Base-by-base conservation (phyloP, 2,797 vertebrate species). In the Pterois miles region DNA sequence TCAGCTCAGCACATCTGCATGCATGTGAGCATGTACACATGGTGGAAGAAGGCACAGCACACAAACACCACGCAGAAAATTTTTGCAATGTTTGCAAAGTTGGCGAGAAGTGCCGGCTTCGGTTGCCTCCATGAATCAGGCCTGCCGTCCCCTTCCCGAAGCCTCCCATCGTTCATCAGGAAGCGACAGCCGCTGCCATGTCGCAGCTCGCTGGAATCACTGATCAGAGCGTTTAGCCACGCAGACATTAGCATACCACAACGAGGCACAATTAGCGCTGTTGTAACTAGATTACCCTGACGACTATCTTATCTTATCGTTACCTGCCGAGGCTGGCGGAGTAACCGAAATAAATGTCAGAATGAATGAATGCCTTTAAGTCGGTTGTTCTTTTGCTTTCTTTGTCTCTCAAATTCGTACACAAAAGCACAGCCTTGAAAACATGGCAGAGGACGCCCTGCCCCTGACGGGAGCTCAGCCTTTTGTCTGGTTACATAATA, bases 401-500 rank as follows among this genome's bases (percentile, higher is more conserved):
- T 68, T 33, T 25, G 36, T 27, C 29, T 80, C 65, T 67, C 22
- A 9, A 25, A 29, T 6, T 20, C 1, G 8, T 23, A 27, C 46
- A 82, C 71, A 76, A 70, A 83, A 67, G 69, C 70, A 3, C 0
- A 18, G 60, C 29, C 59, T 46, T 62, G 66, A 27, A 66, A 71
- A 27, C 67, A 33, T 27, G 46, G 74, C 69, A 69, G 34, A 74
- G 46, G 60, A 60, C 0, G 40, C 64, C 48, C 43, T 22, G 67
- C 80, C 81, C 76, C 78, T 78, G 76, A 77, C 60, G 20, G 33
- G 48, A 53, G 62, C 67, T 29, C 53, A 16, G 66, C 33, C 56
- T 68, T 86, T 86, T 88, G 82, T 88, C 79, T 36, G 73, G 62
- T 25, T 20, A 8, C 73, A 92, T 80, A 92, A 89, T 88, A 72